Percentiles rank a stretch among this genome's conserved stretches.
phyloP scores from a whole-genome alignment of 2,888 invertebrate species.

The Lasioglossum morio region DNA sequence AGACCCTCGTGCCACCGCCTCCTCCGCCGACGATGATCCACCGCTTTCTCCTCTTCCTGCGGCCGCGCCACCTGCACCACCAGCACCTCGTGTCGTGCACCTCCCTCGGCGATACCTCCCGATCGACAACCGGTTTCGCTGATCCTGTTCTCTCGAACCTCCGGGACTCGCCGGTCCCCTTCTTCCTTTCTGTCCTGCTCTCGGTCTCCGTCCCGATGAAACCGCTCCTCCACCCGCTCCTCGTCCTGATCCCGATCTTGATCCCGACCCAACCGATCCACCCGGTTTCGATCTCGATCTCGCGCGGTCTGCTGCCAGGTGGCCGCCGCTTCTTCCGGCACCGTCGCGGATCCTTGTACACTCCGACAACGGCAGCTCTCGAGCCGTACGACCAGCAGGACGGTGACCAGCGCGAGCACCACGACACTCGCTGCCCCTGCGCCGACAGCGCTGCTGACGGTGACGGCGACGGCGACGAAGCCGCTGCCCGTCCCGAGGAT shows the following conservation, averaged over 20 bases:
- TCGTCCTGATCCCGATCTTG: slow-evolving; percentile 2
- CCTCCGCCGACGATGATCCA: slow-evolving; percentile 46
- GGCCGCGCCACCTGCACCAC: slow-evolving; percentile 69
- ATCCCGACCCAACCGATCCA: slow-evolving; percentile 7
- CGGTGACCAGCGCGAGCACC: slow-evolving; percentile 55
- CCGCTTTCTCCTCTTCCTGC: slow-evolving; percentile 67
- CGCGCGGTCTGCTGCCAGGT: slow-evolving; percentile 39
- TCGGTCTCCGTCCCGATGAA: slow-evolving; percentile 11
- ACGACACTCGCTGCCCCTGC: slow-evolving; percentile 35
- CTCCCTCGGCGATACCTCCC: background rate
- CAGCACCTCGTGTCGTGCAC: slow-evolving; percentile 38
- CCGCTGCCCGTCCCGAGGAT: slow-evolving; percentile 61
- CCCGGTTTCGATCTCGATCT: background rate
- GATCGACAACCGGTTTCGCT: background rate
- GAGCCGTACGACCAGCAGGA: slow-evolving; percentile 48
- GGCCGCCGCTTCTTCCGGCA: slow-evolving; percentile 54
- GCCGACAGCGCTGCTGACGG: slow-evolving; percentile 45
- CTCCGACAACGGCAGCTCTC: slow-evolving; percentile 62
- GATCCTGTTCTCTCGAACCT: background rate
- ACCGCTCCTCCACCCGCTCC: background rate
- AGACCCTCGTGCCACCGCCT: slow-evolving; percentile 43
- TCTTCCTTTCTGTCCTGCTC: background rate
- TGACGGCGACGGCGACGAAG: slow-evolving; percentile 45
- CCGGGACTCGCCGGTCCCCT: slow-evolving; percentile 13
- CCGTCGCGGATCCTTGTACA: slow-evolving; percentile 49